These are phyloP conservation scores for Anthopleura sola DNA, from an alignment of 64 coral and sea anemone genomes.

Conservation along the genomic window DNA sequence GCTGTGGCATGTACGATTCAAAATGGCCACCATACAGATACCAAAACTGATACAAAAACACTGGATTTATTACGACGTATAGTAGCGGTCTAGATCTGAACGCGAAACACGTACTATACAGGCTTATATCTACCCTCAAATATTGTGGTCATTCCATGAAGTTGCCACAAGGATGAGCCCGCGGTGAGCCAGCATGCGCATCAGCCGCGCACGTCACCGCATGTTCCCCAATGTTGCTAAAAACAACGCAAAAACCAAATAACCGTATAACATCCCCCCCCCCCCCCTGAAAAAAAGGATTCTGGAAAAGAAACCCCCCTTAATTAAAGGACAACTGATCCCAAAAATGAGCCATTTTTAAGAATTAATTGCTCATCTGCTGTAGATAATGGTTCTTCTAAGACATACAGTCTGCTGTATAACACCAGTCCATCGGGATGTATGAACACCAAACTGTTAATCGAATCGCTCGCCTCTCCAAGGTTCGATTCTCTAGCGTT, in stretches of 20 bases:
- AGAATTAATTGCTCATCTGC: too few species aligned
- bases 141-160: background rate
- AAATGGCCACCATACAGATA: background rate
- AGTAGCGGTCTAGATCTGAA: too few species aligned
- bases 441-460: constrained; percentile 5
- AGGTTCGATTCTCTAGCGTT: constrained; percentile 20
- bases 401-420: constrained; percentile 16
- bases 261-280: too few species aligned
- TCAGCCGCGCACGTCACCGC: too few species aligned
- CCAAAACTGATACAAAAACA: too few species aligned
- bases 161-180: background rate
- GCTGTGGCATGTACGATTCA: background rate
- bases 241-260: too few species aligned
- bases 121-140: background rate
- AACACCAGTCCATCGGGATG: background rate
- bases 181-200: background rate
- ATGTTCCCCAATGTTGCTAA: too few species aligned
- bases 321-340: too few species aligned
- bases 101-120: background rate
- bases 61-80: too few species aligned
- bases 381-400: background rate
- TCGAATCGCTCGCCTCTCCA: background rate
- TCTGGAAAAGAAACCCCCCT: too few species aligned
- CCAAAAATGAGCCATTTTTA: too few species aligned
- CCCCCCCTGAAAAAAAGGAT: too few species aligned